phyloP scores from a whole-genome alignment of 2,113 vertebrate species.

The Vimba vimba region DNA sequence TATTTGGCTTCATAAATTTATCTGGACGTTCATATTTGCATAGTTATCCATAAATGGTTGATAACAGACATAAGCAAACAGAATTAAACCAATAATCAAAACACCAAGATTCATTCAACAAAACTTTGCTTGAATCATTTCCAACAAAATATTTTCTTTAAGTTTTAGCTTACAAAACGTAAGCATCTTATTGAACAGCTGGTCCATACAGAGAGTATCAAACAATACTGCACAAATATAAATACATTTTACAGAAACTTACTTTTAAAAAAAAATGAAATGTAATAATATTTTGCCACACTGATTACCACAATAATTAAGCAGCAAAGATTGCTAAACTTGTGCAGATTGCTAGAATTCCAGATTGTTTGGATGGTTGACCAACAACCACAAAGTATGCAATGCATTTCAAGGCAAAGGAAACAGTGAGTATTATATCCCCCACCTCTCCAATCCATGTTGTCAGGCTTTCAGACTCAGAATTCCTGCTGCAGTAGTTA shows the following conservation, averaged over 20 bases:
- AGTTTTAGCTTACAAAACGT: not conserved
- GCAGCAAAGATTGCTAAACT: not conserved
- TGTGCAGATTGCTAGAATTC: constrained; percentile 44
- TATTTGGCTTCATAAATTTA: constrained; percentile 46
- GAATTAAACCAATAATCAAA: constrained; percentile 34
- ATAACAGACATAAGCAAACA: constrained; percentile 48
- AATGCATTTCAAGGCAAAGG: constrained; percentile 1
- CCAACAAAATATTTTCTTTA: not conserved
- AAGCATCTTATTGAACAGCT: not conserved
- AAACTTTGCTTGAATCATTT: not conserved
- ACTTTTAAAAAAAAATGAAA: not conserved
- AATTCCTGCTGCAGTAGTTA: not conserved
- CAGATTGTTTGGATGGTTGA: constrained; percentile 29
- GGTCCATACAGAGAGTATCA: not conserved
- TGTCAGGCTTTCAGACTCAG: not conserved
- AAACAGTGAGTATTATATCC: constrained; percentile 21
- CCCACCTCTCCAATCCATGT: not conserved
- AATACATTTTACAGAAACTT: not conserved
- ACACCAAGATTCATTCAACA: not conserved
- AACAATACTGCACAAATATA: not conserved
- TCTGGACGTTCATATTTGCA: constrained; percentile 61
- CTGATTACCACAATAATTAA: not conserved
- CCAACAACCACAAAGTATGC: constrained; percentile 40
- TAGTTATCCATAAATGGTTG: constrained; percentile 48
- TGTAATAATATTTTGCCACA: not conserved